phyloP scores from a whole-genome alignment of 1,140 invertebrate genomes.

The Lycorma delicatula region DNA sequence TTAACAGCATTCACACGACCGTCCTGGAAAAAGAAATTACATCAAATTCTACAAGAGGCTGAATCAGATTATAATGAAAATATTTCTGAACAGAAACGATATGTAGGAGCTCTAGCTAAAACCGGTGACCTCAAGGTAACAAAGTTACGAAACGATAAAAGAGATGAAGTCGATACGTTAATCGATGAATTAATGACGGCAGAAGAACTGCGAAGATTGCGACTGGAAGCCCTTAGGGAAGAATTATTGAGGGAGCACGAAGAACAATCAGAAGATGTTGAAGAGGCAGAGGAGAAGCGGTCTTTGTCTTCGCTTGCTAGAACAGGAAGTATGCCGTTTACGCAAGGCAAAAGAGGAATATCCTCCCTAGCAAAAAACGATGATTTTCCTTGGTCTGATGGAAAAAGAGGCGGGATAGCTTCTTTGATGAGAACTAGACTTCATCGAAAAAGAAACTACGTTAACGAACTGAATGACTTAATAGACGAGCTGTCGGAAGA shows the following conservation, averaged over 20 bases:
- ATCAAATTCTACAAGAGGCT: not conserved
- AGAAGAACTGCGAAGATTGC: constrained; percentile 21
- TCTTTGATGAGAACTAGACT: constrained; percentile 23
- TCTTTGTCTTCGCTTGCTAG: constrained; percentile 22
- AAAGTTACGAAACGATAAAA: constrained; percentile 20
- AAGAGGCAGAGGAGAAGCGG: constrained; percentile 21
- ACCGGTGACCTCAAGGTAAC: constrained; percentile 20
- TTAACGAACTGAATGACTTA: constrained; percentile 14
- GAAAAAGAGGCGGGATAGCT: constrained; percentile 21
- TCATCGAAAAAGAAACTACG: constrained; percentile 19
- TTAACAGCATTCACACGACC: not conserved
- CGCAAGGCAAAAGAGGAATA: constrained; percentile 21
- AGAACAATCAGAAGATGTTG: constrained; percentile 6
- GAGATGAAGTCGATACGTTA: constrained; percentile 21
- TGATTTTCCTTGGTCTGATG: constrained; percentile 17
- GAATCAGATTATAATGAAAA: not conserved
- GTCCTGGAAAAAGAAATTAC: not conserved
- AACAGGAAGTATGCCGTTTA: constrained; percentile 19
- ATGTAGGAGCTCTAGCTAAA: constrained; percentile 24
- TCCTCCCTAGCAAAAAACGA: constrained; percentile 22
- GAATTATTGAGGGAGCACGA: constrained; percentile 23
- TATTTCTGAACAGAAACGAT: constrained; percentile 26
- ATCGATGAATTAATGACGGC: constrained; percentile 20
- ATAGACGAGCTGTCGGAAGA: not conserved
- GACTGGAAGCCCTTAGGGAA: constrained; percentile 23